A percentile compares a stretch with the other conserved stretches of the same genome.
These are phyloP conservation scores for Caranx ignobilis DNA, from an alignment of 2,113 vertebrate species.

Conservation along the genomic window DNA sequence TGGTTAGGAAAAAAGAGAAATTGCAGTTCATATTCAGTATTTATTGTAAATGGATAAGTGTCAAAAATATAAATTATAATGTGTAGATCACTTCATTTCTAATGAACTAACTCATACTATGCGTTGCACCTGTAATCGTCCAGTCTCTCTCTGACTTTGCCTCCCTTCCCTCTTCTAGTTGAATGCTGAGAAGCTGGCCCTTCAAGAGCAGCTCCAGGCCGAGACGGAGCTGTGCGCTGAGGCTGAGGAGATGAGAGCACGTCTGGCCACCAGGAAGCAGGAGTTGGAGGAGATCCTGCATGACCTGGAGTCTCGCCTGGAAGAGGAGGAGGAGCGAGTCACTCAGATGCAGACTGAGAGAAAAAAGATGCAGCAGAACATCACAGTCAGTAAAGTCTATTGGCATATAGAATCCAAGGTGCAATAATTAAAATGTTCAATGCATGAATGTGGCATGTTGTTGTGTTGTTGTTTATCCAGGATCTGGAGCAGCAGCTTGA, in stretches of 20 bases:
- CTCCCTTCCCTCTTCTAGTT: conserved; percentile 80
- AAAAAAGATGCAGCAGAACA: conserved; percentile 99
- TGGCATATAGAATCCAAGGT: neutral
- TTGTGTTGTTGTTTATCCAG: conserved; percentile 71
- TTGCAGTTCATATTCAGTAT: too few relatives aligned
- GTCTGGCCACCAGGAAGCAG: conserved; percentile 93
- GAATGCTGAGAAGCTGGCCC: conserved; percentile 90
- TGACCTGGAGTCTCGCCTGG: conserved; percentile 94
- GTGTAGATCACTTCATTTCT: too few relatives aligned
- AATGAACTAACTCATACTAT: too few relatives aligned
- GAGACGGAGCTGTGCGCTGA: conserved; percentile 96
- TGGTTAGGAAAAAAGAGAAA: too few relatives aligned
- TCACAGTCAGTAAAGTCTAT: conserved; percentile 83
- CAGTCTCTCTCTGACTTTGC: neutral
- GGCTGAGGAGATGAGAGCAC: conserved; percentile 95
- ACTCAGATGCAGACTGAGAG: conserved; percentile 89
- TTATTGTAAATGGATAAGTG: too few relatives aligned
- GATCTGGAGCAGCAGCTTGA: conserved; percentile 97
- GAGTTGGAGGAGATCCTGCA: conserved; percentile 97
- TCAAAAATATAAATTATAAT: too few relatives aligned
- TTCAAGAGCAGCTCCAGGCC: conserved; percentile 98
- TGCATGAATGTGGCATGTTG: neutral
- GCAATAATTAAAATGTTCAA: neutral
- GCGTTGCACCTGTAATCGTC: neutral
- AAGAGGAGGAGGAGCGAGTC: conserved; percentile 95